A percentile compares a stretch with the other conserved stretches of the same genome.
Evolutionary conservation across 2,113 vertebrate species (phyloP).

Genomic region (Sitta europaea): DNA sequence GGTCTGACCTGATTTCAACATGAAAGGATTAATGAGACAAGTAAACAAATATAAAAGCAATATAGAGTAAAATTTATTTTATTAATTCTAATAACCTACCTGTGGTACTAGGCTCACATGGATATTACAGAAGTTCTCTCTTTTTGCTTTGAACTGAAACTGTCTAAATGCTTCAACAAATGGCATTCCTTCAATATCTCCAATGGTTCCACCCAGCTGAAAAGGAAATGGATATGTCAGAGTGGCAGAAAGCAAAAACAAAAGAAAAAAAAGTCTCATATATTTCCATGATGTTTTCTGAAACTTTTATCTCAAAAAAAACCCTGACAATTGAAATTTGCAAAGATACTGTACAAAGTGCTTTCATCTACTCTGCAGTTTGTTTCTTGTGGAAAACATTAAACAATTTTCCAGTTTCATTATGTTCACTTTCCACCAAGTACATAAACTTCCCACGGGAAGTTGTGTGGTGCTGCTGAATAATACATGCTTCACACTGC

Average conservation of each 20-base stretch:
- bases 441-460: not conserved
- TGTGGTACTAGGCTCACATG: slow-evolving; percentile 82
- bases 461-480: not conserved
- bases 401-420: not conserved
- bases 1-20: not conserved
- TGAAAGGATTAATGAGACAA: not conserved
- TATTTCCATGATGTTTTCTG: not conserved
- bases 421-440: not conserved
- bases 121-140: slow-evolving; percentile 81
- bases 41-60: not conserved
- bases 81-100: slow-evolving; percentile 47
- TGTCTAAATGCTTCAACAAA: slow-evolving; percentile 83
- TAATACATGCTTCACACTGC: not conserved
- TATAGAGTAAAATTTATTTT: not conserved
- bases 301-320: not conserved
- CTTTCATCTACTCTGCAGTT: not conserved
- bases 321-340: rapidly evolving
- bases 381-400: not conserved
- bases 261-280: not conserved
- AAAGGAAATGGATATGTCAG: not conserved
- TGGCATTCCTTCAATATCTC: slow-evolving; percentile 83
- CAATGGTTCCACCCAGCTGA: slow-evolving; percentile 80
- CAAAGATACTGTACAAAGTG: not conserved
- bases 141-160: slow-evolving; percentile 81
- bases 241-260: not conserved